Base-by-base conservation (phyloP, 2,113 vertebrate genomes). In the Limanda limanda region DNA sequence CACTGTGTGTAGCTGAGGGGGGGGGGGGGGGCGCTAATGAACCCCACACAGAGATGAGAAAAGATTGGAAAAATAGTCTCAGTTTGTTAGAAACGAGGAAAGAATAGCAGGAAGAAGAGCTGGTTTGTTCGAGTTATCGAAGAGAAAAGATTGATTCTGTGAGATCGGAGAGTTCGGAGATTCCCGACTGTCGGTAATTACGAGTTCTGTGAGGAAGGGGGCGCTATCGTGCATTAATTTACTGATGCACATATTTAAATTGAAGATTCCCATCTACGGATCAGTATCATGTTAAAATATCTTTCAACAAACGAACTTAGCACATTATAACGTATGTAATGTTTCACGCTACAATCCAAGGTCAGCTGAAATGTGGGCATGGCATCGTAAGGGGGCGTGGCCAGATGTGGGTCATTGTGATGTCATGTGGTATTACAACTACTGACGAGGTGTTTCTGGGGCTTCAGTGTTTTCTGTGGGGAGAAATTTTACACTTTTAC, bases 21-120 rank as follows among this genome's bases (percentile, higher is more conserved):
- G 25, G 37, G 68, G 66, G 60, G 71, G 61, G 74, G 42, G 67
- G 14, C 63, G 31, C 77, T 83, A 87, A 89, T 87, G 83, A 91
- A 85, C 62, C 37, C 52, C 18, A 56, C 27, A 62, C 75, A 74
- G 74, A 74, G 61, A 70, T 18, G 37, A 40, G 37, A 52, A 85
- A 40, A 13, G 27, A 31, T 6, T 2, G 25, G 25, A 15, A 58
- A 58, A 47, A 47, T 76, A 59, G n/a, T 61, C 52, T 66, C 18
- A 4, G 72, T 86, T 79, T 83, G 76, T 72, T 57, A 61, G 25
- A 71, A 75, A 78, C 9, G 4, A 66, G 54, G 76, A 61, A 71
- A 12, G 70, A 12, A 25, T n/a, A n/a, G n/a, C n/a, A n/a, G n/a
- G n/a, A n/a, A 63, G 51, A n/a, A 47, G 74, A 40, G 72, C 52